Evolutionary conservation across 1,140 invertebrate genomes (phyloP).

Genomic region (Vollenhovia emeryi): DNA sequence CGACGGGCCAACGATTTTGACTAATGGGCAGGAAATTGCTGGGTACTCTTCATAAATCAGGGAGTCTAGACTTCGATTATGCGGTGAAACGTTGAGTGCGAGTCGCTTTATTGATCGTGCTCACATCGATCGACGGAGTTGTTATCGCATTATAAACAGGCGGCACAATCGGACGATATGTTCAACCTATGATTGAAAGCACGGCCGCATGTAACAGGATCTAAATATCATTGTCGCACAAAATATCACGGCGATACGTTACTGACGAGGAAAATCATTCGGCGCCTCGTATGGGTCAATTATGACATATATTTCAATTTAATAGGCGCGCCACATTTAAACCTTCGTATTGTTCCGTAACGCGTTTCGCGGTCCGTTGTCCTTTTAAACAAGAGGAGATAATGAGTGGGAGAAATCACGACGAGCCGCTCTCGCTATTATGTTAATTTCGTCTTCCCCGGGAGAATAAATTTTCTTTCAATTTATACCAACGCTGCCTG

Average conservation of each 20-base stretch:
- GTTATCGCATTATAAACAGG: constrained; percentile 50
- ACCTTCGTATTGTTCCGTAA: neutral
- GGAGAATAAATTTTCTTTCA: constrained; percentile 51
- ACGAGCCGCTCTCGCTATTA: constrained; percentile 19
- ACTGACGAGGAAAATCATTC: neutral
- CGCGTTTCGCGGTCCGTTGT: neutral
- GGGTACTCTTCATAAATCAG: constrained; percentile 64
- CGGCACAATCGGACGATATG: constrained; percentile 31
- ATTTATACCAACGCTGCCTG: constrained; percentile 44
- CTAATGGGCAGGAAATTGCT: constrained; percentile 52
- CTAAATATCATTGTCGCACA: constrained; percentile 29
- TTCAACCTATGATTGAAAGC: constrained; percentile 34
- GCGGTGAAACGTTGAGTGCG: constrained; percentile 31
- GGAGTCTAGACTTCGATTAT: constrained; percentile 62
- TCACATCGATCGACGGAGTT: constrained; percentile 31
- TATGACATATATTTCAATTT: neutral
- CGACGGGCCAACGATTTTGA: constrained; percentile 48
- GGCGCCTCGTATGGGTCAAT: neutral
- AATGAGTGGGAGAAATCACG: constrained; percentile 34
- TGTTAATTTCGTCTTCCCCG: constrained; percentile 43
- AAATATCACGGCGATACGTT: neutral
- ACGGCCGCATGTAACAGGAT: neutral
- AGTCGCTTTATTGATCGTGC: constrained; percentile 48
- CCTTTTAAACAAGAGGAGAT: neutral
- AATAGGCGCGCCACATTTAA: neutral